Percentiles rank a stretch among this genome's conserved stretches.
Conservation (phyloP, 2,113 vertebrate species). For the Eudyptes chrysolophus region DNA sequence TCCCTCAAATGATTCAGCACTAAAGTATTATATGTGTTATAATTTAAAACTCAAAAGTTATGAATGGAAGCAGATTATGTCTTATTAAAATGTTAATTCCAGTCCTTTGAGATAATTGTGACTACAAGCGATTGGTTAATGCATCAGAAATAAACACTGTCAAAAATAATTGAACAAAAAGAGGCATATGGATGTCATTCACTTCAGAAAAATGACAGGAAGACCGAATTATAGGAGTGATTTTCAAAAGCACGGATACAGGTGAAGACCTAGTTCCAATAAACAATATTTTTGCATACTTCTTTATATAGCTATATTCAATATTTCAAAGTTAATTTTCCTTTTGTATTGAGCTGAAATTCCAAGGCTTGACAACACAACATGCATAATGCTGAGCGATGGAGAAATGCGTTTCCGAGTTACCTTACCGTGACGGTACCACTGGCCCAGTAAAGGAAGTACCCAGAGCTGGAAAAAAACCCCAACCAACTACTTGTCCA, state of each 20-base stretch:
- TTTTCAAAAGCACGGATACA: background rate
- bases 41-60: conserved; percentile 46
- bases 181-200: background rate
- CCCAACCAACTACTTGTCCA: background rate
- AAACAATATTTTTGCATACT: background rate
- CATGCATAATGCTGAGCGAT: background rate
- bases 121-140: conserved; percentile 34
- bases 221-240: background rate
- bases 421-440: background rate
- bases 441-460: background rate
- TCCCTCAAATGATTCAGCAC: conserved; percentile 39
- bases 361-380: background rate
- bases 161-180: conserved; percentile 29
- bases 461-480: background rate
- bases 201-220: background rate
- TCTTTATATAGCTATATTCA: background rate
- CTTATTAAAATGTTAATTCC: conserved; percentile 65
- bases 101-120: conserved; percentile 33
- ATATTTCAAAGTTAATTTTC: background rate
- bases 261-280: background rate
- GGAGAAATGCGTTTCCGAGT: background rate
- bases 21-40: background rate
- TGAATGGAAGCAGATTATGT: conserved; percentile 58
- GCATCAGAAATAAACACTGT: conserved; percentile 44
- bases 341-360: background rate